A percentile compares a stretch with the other conserved stretches of the same genome.
Conservation (phyloP, 2,888 invertebrate genomes). For the Agrochola lota region DNA sequence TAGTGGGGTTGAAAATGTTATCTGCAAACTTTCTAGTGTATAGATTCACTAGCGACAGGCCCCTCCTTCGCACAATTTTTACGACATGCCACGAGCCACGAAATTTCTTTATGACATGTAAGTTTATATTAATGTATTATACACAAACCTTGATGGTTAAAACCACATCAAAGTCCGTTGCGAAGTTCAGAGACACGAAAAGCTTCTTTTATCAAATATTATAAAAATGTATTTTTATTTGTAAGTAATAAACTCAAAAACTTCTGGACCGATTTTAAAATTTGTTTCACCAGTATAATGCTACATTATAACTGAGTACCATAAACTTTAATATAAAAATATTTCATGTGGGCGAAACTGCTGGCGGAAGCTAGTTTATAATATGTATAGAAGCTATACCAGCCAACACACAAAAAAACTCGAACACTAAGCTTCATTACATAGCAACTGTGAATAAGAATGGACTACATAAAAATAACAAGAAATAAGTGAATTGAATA, state of each 20-base stretch:
- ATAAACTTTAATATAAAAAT: no score
- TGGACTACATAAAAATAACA: constrained; percentile 44
- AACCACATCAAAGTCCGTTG: background rate
- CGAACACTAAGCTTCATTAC: background rate
- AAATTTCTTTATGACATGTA: no score
- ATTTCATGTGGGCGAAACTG: no score
- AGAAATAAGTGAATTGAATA: constrained; percentile 58
- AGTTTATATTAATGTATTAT: background rate
- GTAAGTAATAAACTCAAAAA: no score
- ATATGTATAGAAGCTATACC: background rate
- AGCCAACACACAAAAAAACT: background rate
- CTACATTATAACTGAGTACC: no score
- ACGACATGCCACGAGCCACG: background rate
- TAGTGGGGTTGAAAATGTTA: background rate
- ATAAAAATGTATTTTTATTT: no score
- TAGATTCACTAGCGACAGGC: background rate
- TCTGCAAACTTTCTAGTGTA: background rate
- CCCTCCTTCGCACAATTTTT: background rate
- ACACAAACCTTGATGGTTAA: background rate
- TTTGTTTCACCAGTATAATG: no score
- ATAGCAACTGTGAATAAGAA: constrained; percentile 15
- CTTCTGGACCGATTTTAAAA: no score
- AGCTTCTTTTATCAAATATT: no score
- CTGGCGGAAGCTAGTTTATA: background rate
- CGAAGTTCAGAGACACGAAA: background rate